Evolutionary conservation across 2,888 invertebrate genomes (phyloP).

Genomic region (Netelia fuscicornis): DNA sequence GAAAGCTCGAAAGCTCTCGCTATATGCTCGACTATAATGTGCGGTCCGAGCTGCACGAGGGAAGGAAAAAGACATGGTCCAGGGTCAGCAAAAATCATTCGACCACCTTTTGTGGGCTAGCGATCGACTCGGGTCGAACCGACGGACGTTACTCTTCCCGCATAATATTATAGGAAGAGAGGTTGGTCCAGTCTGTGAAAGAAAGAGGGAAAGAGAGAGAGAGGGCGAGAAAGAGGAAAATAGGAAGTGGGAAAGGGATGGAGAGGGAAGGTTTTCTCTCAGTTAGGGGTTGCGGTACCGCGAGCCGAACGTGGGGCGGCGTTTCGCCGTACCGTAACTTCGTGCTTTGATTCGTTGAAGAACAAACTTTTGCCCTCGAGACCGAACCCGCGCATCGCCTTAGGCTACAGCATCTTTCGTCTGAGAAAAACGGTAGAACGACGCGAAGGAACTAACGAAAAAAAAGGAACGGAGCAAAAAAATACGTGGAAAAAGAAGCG

Average conservation of each 20-base stretch:
- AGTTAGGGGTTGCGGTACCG: conserved; percentile 49
- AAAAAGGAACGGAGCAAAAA: conserved; percentile 47
- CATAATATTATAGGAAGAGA: conserved; percentile 68
- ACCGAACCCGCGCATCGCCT: conserved; percentile 46
- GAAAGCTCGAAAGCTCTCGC: background rate
- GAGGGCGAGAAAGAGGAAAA: conserved; percentile 47
- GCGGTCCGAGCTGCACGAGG: background rate
- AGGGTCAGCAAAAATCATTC: conserved; percentile 71
- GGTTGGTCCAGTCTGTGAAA: conserved; percentile 34
- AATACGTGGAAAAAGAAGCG: conserved; percentile 26
- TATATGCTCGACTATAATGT: conserved; percentile 23
- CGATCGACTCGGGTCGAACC: conserved; percentile 23
- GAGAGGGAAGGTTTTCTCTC: conserved; percentile 31
- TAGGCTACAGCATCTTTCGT: conserved; percentile 56
- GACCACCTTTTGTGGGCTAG: conserved; percentile 44
- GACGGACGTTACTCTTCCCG: conserved; percentile 60
- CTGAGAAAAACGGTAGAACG: conserved; percentile 48
- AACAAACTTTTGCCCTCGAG: conserved; percentile 65
- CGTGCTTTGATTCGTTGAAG: conserved; percentile 69
- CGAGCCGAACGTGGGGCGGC: conserved; percentile 33
- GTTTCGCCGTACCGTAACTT: conserved; percentile 62
- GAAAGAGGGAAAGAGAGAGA: conserved; percentile 55
- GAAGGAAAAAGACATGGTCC: conserved; percentile 16
- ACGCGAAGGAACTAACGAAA: conserved; percentile 32
- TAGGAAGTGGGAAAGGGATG: conserved; percentile 36